Evolutionary conservation across 2,113 vertebrate genomes (phyloP).

Genomic region (Damaliscus lunatus): DNA sequence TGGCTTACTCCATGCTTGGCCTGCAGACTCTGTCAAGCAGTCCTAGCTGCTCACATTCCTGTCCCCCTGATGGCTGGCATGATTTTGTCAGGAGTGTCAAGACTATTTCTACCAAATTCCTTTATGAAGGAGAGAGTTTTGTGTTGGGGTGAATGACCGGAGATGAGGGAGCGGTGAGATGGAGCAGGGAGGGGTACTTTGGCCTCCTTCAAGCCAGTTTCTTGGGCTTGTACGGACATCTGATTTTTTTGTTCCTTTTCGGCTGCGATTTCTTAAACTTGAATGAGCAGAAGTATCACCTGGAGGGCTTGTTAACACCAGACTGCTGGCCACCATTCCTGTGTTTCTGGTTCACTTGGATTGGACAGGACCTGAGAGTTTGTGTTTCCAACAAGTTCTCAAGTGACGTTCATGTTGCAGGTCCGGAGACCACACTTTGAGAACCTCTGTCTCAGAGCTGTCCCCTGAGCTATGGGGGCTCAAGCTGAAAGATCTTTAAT

Average conservation of each 20-base stretch:
- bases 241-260: too few relatives aligned
- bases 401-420: background rate
- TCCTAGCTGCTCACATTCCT: background rate
- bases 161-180: background rate
- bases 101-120: background rate
- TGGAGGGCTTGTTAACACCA: background rate
- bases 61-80: background rate
- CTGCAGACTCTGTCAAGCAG: background rate
- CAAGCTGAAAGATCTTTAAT: background rate
- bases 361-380: background rate
- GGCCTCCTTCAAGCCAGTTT: background rate
- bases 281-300: too few relatives aligned
- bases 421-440: background rate
- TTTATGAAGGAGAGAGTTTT: background rate
- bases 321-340: background rate
- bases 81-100: background rate
- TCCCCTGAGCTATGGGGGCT: background rate
- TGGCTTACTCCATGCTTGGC: too few relatives aligned
- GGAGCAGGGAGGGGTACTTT: background rate
- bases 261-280: background rate
- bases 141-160: background rate
- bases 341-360: background rate
- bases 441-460: background rate
- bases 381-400: background rate
- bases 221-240: accelerated